These are phyloP conservation scores for Orgyia antiqua DNA, from an alignment of 2,888 invertebrate species.

Conservation along the genomic window DNA sequence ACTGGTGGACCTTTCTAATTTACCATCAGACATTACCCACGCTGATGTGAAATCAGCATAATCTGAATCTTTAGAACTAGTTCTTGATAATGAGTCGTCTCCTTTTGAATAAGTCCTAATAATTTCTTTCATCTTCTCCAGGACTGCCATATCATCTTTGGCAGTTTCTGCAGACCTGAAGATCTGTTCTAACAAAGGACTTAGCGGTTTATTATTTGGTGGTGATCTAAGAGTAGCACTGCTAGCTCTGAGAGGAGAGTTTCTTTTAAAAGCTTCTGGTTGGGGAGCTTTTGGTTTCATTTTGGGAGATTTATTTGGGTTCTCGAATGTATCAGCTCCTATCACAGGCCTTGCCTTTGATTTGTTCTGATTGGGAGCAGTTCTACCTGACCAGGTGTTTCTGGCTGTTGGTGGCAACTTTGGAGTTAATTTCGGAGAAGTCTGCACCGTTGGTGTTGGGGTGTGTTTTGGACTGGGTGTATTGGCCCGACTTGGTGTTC, in stretches of 20 bases:
- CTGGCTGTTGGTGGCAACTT: conserved; percentile 71
- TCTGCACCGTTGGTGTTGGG: conserved; percentile 46
- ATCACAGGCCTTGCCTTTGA: conserved; percentile 57
- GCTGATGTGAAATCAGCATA: conserved; percentile 84
- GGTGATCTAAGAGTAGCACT: conserved; percentile 74
- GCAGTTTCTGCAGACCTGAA: conserved; percentile 84
- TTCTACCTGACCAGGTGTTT: conserved; percentile 87
- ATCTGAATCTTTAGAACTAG: conserved; percentile 77
- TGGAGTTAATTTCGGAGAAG: conserved; percentile 62
- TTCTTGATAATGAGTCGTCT: conserved; percentile 64
- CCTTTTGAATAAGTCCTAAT: conserved; percentile 69
- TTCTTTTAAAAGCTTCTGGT: conserved; percentile 70
- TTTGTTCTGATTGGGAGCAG: conserved; percentile 59
- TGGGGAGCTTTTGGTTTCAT: conserved; percentile 50
- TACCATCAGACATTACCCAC: conserved; percentile 85
- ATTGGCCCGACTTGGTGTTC: conserved; percentile 54
- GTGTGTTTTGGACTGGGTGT: conserved; percentile 69
- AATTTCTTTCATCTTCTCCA: conserved; percentile 85
- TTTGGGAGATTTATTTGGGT: conserved; percentile 81
- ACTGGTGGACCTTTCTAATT: conserved; percentile 79
- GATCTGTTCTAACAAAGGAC: conserved; percentile 84
- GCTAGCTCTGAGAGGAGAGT: conserved; percentile 68
- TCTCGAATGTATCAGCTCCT: conserved; percentile 65
- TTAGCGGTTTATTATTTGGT: conserved; percentile 78
- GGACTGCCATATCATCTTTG: conserved; percentile 84